These are phyloP conservation scores for Seriola aureovittata DNA, from an alignment of 2,113 vertebrate species.

Conservation along the genomic window DNA sequence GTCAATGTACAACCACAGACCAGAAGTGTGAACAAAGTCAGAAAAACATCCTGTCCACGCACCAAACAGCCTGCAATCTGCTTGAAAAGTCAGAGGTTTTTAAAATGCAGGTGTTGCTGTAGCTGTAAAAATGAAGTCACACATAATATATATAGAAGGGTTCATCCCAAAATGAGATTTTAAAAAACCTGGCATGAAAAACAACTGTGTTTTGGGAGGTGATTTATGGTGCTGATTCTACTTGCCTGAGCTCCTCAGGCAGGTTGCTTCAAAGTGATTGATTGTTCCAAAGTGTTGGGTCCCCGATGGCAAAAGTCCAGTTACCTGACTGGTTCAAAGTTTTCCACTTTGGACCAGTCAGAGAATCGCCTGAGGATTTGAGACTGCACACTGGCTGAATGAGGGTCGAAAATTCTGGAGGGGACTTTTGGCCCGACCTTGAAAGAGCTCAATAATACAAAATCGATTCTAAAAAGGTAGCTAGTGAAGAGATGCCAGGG, in stretches of 20 bases:
- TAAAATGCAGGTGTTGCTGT: neutral
- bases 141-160: neutral
- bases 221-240: constrained; percentile 58
- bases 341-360: constrained; percentile 48
- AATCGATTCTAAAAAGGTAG: constrained; percentile 10
- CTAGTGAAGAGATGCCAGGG: constrained; percentile 17
- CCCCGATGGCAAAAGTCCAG: constrained; percentile 50
- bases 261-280: constrained; percentile 59
- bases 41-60: neutral
- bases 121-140: neutral
- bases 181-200: constrained; percentile 41
- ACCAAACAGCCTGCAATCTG: neutral
- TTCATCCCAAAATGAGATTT: constrained; percentile 28
- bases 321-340: constrained; percentile 47
- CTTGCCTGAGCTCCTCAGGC: constrained; percentile 54
- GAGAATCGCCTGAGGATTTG: constrained; percentile 33
- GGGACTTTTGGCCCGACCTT: constrained; percentile 21
- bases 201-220: constrained; percentile 35
- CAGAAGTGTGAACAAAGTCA: neutral
- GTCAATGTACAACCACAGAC: neutral
- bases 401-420: neutral
- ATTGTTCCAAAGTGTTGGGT: constrained; percentile 51
- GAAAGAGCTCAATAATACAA: constrained; percentile 20
- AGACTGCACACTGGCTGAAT: constrained; percentile 7
- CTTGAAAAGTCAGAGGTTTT: neutral